Conservation (phyloP, 2,888 invertebrate species). For the Euzophera pinguis region DNA sequence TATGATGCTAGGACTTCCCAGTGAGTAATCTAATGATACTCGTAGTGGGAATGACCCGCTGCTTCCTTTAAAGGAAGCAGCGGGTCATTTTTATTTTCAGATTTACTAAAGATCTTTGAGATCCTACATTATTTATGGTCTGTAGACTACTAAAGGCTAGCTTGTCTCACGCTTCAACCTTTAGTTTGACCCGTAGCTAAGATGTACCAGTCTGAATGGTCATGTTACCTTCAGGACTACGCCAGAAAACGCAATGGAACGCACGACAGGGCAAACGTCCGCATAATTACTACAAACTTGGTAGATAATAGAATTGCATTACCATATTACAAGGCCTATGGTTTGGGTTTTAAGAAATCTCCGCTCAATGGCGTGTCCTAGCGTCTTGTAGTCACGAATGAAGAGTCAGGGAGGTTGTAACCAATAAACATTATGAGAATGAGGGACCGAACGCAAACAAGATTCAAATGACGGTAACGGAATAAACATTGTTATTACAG, state of each 20-base stretch:
- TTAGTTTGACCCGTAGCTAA: background rate
- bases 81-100: too few species aligned
- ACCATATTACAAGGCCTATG: conserved; percentile 35
- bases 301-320: conserved; percentile 46
- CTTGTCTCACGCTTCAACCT: conserved; percentile 3
- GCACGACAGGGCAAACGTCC: conserved; percentile 31
- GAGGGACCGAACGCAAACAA: too few species aligned
- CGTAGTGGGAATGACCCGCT: too few species aligned
- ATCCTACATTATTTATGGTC: too few species aligned
- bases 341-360: conserved; percentile 10
- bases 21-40: too few species aligned
- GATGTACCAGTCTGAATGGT: conserved; percentile 24
- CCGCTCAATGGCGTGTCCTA: background rate
- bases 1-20: too few species aligned
- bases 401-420: background rate
- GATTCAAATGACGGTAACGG: too few species aligned
- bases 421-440: background rate
- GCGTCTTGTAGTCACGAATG: conserved; percentile 3
- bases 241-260: conserved; percentile 26
- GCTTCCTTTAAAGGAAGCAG: too few species aligned
- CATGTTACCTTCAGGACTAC: conserved; percentile 30
- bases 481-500: too few species aligned
- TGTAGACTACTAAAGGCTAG: background rate
- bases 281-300: conserved; percentile 56
- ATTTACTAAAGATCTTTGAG: too few species aligned